Base-by-base conservation (phyloP, 1,140 invertebrate genomes). In the Marisa cornuarietis region DNA sequence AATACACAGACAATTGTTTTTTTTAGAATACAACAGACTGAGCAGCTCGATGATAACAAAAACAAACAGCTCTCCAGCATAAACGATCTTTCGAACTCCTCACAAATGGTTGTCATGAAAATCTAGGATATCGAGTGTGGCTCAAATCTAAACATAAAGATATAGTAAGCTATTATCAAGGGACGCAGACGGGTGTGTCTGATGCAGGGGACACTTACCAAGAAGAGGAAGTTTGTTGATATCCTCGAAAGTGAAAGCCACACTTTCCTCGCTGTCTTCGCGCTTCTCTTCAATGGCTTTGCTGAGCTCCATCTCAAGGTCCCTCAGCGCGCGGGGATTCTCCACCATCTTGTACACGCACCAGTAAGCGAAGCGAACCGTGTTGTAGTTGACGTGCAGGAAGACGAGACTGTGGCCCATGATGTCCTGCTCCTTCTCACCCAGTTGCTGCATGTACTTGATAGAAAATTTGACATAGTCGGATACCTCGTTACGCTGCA, bases 351-450 rank as follows among this genome's bases (percentile, higher is more conserved):
- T 81, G 83, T 88, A 86, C 31, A 90, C 79, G 26, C 83, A 81
- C 90, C 90, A 91, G 80, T 87, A 91, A 5, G 88, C 83, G 13
- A 89, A 66, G 22, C 89, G 82, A 81, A 90, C 90, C 14, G 90
- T 90, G 85, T 91, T 91, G 85, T 90, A 90, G 83, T 91, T 91
- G 24, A 91, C 89, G 85, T 91, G 90, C 52, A 91, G 84, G 78
- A 89, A 91, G 58, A 91, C 90, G 24, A 91, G 82, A 81, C 90
- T 91, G 85, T 91, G 90, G 79, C 89, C 89, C 74, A 88, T 86
- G 78, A 91, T 91, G 78, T 91, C 90, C 16, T 83, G 78, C 74
- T 90, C 89, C 0, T 86, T 82, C 78, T 90, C 89, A 22, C 85
- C 87, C 74, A 78, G 54, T 77, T 73, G 76, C n/a, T 80, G 76